These are phyloP conservation scores for Eremophila alpestris DNA, from an alignment of 2,797 vertebrate species.

Conservation along the genomic window DNA sequence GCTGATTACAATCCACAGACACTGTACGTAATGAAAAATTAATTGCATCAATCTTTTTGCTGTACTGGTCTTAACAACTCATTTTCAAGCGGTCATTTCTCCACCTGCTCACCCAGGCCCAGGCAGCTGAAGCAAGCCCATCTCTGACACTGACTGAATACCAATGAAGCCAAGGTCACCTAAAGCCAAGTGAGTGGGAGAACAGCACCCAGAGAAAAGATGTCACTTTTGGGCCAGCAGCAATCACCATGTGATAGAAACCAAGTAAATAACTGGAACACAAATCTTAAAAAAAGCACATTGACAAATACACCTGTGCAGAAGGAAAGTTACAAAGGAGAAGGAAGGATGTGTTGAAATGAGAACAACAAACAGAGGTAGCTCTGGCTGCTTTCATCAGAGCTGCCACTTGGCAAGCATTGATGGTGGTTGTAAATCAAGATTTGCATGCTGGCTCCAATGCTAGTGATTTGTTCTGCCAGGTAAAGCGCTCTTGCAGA, in stretches of 20 bases:
- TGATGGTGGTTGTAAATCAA: slow-evolving; percentile 68
- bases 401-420: background rate
- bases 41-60: slow-evolving; percentile 85
- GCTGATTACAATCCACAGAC: slow-evolving; percentile 80
- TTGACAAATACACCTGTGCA: background rate
- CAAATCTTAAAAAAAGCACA: slow-evolving; percentile 20
- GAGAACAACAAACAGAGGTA: slow-evolving; percentile 41
- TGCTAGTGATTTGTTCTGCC: slow-evolving; percentile 37
- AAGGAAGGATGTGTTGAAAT: slow-evolving; percentile 24
- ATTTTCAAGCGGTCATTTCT: slow-evolving; percentile 83
- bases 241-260: slow-evolving; percentile 33
- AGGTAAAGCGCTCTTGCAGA: background rate
- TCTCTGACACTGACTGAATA: slow-evolving; percentile 73
- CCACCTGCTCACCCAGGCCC: slow-evolving; percentile 79
- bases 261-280: slow-evolving; percentile 14
- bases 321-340: background rate
- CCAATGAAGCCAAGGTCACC: slow-evolving; percentile 79
- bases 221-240: slow-evolving; percentile 50
- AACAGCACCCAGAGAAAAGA: slow-evolving; percentile 42
- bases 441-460: slow-evolving; percentile 48
- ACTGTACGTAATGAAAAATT: slow-evolving; percentile 84
- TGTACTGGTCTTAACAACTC: slow-evolving; percentile 82
- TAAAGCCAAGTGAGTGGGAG: slow-evolving; percentile 2
- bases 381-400: slow-evolving; percentile 26
- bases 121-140: slow-evolving; percentile 75